Evolutionary conservation across 2,797 vertebrate species (phyloP).

Genomic region (Leuciscus waleckii): DNA sequence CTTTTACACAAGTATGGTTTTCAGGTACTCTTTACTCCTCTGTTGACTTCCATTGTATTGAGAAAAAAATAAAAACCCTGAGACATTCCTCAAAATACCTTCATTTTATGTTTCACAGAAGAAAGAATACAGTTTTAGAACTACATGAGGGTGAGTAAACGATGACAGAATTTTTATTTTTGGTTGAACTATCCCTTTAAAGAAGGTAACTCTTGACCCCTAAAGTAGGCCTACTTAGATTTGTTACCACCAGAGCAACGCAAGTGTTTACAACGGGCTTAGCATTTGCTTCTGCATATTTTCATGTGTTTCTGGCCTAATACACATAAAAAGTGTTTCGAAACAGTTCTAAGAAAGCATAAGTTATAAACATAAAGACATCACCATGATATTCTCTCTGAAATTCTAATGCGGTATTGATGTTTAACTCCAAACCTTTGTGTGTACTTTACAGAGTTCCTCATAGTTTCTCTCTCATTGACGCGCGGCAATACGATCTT

Average conservation of each 20-base stretch:
- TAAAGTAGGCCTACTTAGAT: neutral
- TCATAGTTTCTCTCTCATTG: slow-evolving; percentile 26
- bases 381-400: neutral
- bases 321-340: neutral
- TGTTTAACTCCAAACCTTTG: neutral
- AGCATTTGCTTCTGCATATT: neutral
- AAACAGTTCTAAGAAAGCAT: slow-evolving; percentile 10
- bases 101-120: neutral
- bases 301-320: neutral
- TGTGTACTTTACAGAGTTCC: neutral
- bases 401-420: neutral
- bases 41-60: neutral
- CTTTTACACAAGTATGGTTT: no score
- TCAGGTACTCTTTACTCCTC: no score
- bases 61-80: neutral
- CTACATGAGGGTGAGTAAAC: neutral
- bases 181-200: neutral
- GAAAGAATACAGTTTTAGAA: neutral
- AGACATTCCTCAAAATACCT: neutral
- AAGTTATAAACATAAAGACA: slow-evolving; percentile 4
- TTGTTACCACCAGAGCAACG: neutral
- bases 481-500: slow-evolving; percentile 25
- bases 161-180: neutral
- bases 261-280: neutral
- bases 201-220: neutral